Evolutionary conservation across 2,888 invertebrate genomes (phyloP), one percentile per base, ranked within the genome.

Genomic region (Polymixis lichenea): DNA sequence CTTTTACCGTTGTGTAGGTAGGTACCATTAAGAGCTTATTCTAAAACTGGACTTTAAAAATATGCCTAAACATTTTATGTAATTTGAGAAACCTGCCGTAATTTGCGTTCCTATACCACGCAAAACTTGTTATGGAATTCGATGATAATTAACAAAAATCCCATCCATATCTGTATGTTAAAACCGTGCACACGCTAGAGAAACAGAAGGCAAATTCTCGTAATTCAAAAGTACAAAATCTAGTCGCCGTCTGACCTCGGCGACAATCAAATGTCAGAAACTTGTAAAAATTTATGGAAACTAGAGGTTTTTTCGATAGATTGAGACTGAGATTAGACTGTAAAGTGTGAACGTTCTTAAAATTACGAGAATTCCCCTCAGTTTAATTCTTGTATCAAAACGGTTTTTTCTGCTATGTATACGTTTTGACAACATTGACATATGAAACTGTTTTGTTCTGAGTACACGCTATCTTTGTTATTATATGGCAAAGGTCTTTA

Each of bases 51-150:
- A 15, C 13, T 15, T 17, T 32, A 2, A 43, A 65, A 69, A 43
- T 38, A 55, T n/a, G 53, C 17, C 25, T 28, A 49, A 15, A 46
- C 13, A 51, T 58, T 60, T 28, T 32, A n/a, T 22, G 38, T 67
- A 32, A 78, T 78, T 64, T 55, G 72, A 19, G 25, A 64, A 64
- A 43, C 28, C 38, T 53, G 28, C 6, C 51, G 56, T 70, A 51
- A 78, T 51, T 65, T 32, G 51, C 25, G 43, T 22, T 49, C 15
- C n/a, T 56, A 66, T 17, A 56, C 13, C 28, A 25, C 53, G 25
- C 28, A 15, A 56, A 82, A 71, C 43, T 19, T 17, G 68, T 53
- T 76, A 46, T 38, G 19, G 46, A 81, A 69, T 69, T 58, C 17
- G 32, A 9, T 17, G 17, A 32, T 5, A 28, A 60, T 43, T 28